These are phyloP conservation scores for Eupithecia subfuscata DNA, from an alignment of 2,888 invertebrate genomes.

Conservation along the genomic window DNA sequence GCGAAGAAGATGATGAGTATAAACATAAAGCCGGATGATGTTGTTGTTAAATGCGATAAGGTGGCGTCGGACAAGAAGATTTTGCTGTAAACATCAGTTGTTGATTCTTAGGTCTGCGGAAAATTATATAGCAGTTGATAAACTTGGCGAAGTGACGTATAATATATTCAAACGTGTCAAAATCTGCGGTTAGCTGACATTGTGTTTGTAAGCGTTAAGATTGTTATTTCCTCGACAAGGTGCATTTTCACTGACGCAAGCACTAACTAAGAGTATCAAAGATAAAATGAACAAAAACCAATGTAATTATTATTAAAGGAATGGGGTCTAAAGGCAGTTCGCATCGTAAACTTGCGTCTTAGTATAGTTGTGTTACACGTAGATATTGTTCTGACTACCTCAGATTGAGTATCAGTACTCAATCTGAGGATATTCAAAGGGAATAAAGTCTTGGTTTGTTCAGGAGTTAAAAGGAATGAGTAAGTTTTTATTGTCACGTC, in stretches of 20 bases:
- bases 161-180: constrained; percentile 4
- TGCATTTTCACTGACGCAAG: not conserved
- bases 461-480: not conserved
- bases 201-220: not conserved
- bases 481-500: constrained; percentile 27
- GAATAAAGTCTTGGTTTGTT: not conserved
- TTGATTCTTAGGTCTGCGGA: not conserved
- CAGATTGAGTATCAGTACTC: not conserved
- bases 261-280: not conserved
- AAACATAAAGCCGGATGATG: constrained; percentile 55
- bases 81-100: constrained; percentile 56
- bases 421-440: not conserved
- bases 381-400: not conserved
- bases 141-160: not conserved
- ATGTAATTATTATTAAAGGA: not conserved
- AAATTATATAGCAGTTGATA: not conserved
- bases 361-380: not conserved
- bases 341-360: not conserved
- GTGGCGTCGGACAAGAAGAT: constrained; percentile 57
- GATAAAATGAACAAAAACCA: not conserved
- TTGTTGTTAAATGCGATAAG: constrained; percentile 57
- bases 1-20: constrained; percentile 70
- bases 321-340: not conserved
- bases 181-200: not conserved
- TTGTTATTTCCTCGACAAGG: not conserved